A percentile compares a stretch with the other conserved stretches of the same genome.
phyloP scores from a whole-genome alignment of 2,888 invertebrate species.

The Hemicrepidius hirtus region DNA sequence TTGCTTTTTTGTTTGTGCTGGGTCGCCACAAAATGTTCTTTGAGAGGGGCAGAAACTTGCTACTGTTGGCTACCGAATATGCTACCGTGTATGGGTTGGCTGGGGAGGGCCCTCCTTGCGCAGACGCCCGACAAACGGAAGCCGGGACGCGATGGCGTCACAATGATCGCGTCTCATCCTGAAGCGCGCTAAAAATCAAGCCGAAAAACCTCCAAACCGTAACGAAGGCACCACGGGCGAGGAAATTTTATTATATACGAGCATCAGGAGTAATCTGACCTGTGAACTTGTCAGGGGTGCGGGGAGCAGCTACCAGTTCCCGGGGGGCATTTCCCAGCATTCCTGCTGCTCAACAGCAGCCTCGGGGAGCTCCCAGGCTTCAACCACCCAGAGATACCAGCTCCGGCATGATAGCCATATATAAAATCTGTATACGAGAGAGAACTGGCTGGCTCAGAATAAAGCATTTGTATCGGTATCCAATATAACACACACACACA shows the following conservation, averaged over 20 bases:
- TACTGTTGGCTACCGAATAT: conserved; percentile 57
- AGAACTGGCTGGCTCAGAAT: conserved; percentile 20
- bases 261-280: conserved; percentile 58
- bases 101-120: conserved; percentile 52
- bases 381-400: conserved; percentile 50
- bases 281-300: conserved; percentile 56
- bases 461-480: conserved; percentile 24
- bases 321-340: conserved; percentile 63
- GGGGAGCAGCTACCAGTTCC: conserved; percentile 61
- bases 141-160: conserved; percentile 42
- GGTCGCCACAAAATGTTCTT: conserved; percentile 41
- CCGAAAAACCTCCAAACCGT: background rate
- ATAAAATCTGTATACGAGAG: conserved; percentile 2
- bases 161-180: background rate
- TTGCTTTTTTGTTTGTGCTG: conserved; percentile 35
- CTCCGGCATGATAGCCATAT: conserved; percentile 27
- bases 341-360: conserved; percentile 57
- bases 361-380: conserved; percentile 56
- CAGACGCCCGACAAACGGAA: conserved; percentile 48
- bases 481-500: conserved; percentile 4
- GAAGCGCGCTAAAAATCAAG: conserved; percentile 4
- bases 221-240: conserved; percentile 3
- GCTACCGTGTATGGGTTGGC: conserved; percentile 58
- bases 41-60: conserved; percentile 54
- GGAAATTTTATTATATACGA: conserved; percentile 46